Base-by-base conservation (phyloP, 2,888 invertebrate genomes). In the Blastobasis adustella region DNA sequence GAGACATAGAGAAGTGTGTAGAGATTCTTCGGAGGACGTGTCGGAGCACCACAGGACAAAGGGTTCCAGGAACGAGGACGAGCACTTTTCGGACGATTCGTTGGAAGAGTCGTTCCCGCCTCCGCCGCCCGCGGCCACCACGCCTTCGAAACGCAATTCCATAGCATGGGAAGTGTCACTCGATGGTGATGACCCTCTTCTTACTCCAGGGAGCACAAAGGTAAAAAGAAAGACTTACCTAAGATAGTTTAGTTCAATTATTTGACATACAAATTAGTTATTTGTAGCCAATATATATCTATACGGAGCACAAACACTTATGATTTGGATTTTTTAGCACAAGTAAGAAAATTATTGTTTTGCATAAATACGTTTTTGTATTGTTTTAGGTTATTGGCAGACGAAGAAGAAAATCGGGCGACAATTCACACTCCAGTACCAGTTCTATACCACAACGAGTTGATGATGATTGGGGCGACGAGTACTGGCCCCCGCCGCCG, bases 151-250 rank as follows among this genome's bases (percentile, higher is more conserved):
- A 85, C 91, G 94, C 66, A 93, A 93, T 72, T 95, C 95, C 73
- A 95, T 95, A 63, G 95, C 95, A 58, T 95, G 96, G 95, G 95
- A 96, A 89, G 95, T 96, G 58, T 93, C 95, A 57, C 90, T 96
- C 65, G 93, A 93, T 73, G 92, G 92, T 73, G 89, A 90, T 69
- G 92, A 93, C 73, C 91, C 92, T 53, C 87, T 93, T 45, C 90
- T 93, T 56, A 92, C 92, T 46, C 93, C 93, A 46, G 93, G 92
- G 49, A 92, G 92, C 69, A 92, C 92, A 57, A 92, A 92, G 82
- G 92, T 92, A 71, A 47, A 5, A 49, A 23, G 23, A 23, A 23
- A 23, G 23, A 23, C 2, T 23, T 1, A 3, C 23, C 23, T 3
- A 23, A 23, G 23, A 23, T 23, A 23, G 23, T 23, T 23, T 23